Base-by-base conservation (phyloP, 2,113 vertebrate species). In the Illadopsis cleaveri region DNA sequence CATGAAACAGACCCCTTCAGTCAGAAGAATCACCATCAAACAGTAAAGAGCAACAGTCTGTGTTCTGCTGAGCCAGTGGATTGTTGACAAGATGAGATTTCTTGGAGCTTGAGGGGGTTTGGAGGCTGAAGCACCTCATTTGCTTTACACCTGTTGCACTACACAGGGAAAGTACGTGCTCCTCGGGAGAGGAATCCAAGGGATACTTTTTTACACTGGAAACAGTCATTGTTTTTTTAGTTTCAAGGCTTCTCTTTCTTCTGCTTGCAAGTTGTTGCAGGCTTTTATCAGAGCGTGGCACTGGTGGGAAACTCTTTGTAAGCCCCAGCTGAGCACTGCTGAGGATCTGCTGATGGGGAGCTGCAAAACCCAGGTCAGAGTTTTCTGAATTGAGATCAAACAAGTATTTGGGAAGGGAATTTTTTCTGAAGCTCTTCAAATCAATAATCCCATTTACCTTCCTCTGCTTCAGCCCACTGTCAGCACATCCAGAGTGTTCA, bases 11-110 rank as follows among this genome's bases (percentile, higher is more conserved):
- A 56, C 3, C 11, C 6, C 45, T 20, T 97, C 90, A 98, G 44
- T 97, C 97, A 3, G 97, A 97, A 88, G 96, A 97, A 83, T 98
- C 98, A 15, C 98, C 98, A 16, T 98, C 98, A 76, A 98, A 97
- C 84, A 97, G 75, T 20, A 98, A 72, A 71, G 97, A 83, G 37
- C 93, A 97, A 24, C 88, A 71, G 40, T 72, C 80, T 0, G 8
- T 47, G 2, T 73, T 95, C 71, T 96, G 92, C 68, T 81, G 80
- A 56, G 42, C 23, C 60, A 96, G 77, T 0, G 0, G 19, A 16
- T 16, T 30, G 30, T 15, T 30, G 28, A 11, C 33, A 44, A 83
- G 51, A 75, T 5, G 5, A 7, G 76, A n/a, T 8, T 65, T 31
- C n/a, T 50, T 64, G 53, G 79, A 30, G 51, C 31, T 68, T 64